Conservation (phyloP, 2,888 invertebrate genomes). For the Cyclophora albipunctata region DNA sequence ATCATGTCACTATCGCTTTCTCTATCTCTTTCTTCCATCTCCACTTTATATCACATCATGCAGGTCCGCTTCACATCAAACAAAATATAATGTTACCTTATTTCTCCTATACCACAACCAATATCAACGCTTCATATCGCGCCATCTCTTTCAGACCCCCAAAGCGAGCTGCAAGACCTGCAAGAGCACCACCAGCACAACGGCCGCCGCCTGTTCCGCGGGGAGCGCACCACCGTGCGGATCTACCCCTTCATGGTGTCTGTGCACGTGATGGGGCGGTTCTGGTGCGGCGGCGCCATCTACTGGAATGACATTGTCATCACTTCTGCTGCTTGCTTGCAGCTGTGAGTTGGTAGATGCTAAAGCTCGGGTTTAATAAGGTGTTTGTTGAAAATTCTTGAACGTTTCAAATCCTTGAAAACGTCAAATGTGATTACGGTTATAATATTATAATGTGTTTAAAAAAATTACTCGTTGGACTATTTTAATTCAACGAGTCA, state of each 20-base stretch:
- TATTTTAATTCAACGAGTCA: no score
- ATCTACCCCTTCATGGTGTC: slow-evolving; percentile 63
- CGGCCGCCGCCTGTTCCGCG: slow-evolving; percentile 45
- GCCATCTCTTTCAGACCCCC: slow-evolving; percentile 38
- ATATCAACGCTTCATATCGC: neutral
- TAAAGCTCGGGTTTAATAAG: no score
- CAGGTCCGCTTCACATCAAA: no score
- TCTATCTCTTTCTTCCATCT: no score
- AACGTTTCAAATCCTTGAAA: no score
- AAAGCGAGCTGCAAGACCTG: slow-evolving; percentile 46
- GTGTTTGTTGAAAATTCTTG: no score
- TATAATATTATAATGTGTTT: no score
- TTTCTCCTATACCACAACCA: neutral
- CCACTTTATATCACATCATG: no score
- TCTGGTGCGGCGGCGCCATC: slow-evolving; percentile 61
- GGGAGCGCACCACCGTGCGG: slow-evolving; percentile 48
- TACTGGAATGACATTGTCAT: slow-evolving; percentile 51
- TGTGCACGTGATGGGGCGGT: slow-evolving; percentile 55
- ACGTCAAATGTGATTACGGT: no score
- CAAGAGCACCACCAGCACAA: slow-evolving; percentile 41
- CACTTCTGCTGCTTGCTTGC: slow-evolving; percentile 60
- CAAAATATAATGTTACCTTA: no score
- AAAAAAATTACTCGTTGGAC: no score
- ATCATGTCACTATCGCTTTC: no score
- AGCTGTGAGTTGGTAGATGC: slow-evolving; percentile 39